Evolutionary conservation across 2,797 vertebrate species (phyloP).

Genomic region (Adelosebastes latens): DNA sequence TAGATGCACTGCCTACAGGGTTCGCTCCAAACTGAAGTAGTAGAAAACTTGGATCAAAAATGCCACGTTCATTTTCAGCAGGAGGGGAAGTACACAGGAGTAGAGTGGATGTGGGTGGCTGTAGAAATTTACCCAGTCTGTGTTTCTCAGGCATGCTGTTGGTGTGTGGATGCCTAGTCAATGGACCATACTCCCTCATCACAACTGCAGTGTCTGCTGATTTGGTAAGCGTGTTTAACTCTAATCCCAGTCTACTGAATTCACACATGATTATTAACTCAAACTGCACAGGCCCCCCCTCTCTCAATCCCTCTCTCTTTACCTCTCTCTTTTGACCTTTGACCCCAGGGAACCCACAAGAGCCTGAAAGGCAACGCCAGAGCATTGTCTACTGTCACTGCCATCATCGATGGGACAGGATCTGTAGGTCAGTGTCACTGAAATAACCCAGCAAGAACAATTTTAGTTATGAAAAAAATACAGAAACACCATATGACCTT

Average conservation of each 20-base stretch:
- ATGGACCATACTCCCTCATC: conserved; percentile 94
- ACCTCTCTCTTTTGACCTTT: not conserved
- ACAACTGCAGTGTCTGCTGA: conserved; percentile 96
- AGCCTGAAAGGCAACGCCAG: conserved; percentile 92
- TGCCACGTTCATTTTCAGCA: not conserved
- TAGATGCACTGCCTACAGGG: not conserved
- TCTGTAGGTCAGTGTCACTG: conserved; percentile 87
- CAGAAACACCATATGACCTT: not conserved
- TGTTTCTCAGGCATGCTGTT: conserved; percentile 88
- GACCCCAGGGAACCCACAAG: conserved; percentile 90
- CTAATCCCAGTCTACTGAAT: not conserved
- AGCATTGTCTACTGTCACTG: conserved; percentile 92
- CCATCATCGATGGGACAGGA: conserved; percentile 95
- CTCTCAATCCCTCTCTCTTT: not conserved
- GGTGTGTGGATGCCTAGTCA: conserved; percentile 91
- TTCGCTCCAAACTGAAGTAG: not conserved
- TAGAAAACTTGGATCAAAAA: not conserved
- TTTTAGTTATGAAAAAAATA: not conserved
- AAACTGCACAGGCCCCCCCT: too few relatives aligned
- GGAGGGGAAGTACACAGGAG: not conserved
- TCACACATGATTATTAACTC: not conserved
- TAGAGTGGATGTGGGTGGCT: not conserved
- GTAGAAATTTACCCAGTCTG: not conserved
- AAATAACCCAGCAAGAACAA: not conserved
- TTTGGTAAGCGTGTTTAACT: conserved; percentile 83